A percentile compares a stretch with the other conserved stretches of the same genome.
phyloP scores from a whole-genome alignment of 1,140 invertebrate species.

The Brevipalpus yothersi region DNA sequence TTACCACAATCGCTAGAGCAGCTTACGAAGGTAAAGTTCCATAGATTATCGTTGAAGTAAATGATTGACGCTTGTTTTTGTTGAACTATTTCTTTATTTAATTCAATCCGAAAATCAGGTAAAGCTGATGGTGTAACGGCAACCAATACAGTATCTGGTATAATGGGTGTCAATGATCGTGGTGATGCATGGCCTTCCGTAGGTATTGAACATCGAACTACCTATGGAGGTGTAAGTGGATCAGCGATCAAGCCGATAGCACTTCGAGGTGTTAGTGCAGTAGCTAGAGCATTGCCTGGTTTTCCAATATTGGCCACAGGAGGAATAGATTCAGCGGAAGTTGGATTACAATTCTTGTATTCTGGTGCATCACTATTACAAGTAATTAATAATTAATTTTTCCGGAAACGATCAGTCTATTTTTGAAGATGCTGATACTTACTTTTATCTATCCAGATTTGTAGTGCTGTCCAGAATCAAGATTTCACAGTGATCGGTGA shows the following conservation, averaged over 20 bases:
- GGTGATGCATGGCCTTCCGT: slow-evolving; percentile 71
- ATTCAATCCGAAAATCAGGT: slow-evolving; percentile 29
- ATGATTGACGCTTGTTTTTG: too few relatives aligned
- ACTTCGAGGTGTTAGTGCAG: slow-evolving; percentile 58
- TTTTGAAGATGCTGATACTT: slow-evolving; percentile 6
- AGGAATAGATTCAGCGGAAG: slow-evolving; percentile 86
- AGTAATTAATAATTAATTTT: slow-evolving; percentile 12
- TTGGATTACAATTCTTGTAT: slow-evolving; percentile 51
- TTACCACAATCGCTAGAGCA: slow-evolving; percentile 60
- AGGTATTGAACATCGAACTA: slow-evolving; percentile 51
- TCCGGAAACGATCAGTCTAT: not conserved
- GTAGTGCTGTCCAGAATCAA: slow-evolving; percentile 93
- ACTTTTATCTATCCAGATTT: slow-evolving; percentile 34
- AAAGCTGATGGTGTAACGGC: slow-evolving; percentile 80
- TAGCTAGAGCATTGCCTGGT: slow-evolving; percentile 50
- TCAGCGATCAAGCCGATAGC: slow-evolving; percentile 85
- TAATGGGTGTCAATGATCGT: slow-evolving; percentile 62
- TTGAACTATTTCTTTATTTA: slow-evolving; percentile 40
- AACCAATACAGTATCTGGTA: slow-evolving; percentile 79
- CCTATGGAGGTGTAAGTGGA: slow-evolving; percentile 87
- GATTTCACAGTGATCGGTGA: slow-evolving; percentile 87
- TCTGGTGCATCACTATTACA: slow-evolving; percentile 73
- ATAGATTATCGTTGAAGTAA: too few relatives aligned
- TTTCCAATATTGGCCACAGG: slow-evolving; percentile 82
- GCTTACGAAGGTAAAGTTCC: slow-evolving; percentile 61